phyloP scores from a whole-genome alignment of 2,113 vertebrate species.

The Tupaia chinensis region DNA sequence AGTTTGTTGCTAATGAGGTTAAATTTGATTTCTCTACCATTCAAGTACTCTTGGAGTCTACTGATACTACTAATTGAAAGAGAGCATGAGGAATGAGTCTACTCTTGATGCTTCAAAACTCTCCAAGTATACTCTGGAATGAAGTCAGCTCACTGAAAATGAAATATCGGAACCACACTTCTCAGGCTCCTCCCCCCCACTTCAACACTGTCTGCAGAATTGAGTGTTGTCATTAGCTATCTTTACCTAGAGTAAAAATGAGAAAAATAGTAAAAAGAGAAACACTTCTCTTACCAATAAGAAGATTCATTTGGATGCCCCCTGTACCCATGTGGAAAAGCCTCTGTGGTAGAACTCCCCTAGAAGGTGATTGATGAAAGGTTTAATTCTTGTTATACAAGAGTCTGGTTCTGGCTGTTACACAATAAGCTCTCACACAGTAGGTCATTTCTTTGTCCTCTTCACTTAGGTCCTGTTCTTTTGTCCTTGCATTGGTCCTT shows the following conservation, averaged over 20 bases:
- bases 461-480: not conserved
- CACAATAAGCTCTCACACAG: not conserved
- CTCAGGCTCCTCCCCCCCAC: not conserved
- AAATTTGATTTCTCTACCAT: conserved; percentile 26
- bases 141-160: not conserved
- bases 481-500: not conserved
- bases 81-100: not conserved
- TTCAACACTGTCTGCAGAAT: not conserved
- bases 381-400: not conserved
- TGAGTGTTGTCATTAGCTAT: not conserved
- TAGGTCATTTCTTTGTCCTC: not conserved
- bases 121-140: not conserved
- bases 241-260: not conserved
- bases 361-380: not conserved
- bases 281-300: not conserved
- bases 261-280: not conserved
- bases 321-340: not conserved
- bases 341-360: not conserved
- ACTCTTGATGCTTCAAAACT: not conserved
- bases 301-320: not conserved
- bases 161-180: not conserved
- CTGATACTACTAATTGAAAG: not conserved
- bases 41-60: not conserved
- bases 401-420: not conserved
- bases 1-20: not conserved